Conservation (phyloP, 2,113 vertebrate genomes). For the Ophiodon elongatus region DNA sequence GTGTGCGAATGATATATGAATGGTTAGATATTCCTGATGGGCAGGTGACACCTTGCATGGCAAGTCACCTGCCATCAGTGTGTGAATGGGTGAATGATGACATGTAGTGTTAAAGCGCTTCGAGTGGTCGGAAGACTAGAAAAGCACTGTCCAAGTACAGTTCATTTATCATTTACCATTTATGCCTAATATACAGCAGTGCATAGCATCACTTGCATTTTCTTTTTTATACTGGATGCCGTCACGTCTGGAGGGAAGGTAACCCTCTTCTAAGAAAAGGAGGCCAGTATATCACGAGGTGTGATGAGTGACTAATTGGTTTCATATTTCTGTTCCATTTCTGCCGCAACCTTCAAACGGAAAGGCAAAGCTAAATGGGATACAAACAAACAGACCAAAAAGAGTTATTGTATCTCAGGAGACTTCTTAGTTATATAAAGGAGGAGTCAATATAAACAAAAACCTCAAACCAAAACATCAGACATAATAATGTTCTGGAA, state of each 20-base stretch:
- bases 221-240: slow-evolving; percentile 14
- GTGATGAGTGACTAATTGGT: slow-evolving; percentile 13
- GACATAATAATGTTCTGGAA: slow-evolving; percentile 1
- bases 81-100: too few relatives aligned
- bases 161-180: too few relatives aligned
- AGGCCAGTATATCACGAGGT: slow-evolving; percentile 19
- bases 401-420: background rate
- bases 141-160: too few relatives aligned
- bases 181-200: slow-evolving; percentile 29
- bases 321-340: slow-evolving; percentile 25
- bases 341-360: background rate
- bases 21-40: too few relatives aligned
- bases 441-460: slow-evolving; percentile 19
- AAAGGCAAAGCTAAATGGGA: slow-evolving; percentile 22
- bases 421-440: background rate
- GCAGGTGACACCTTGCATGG: too few relatives aligned
- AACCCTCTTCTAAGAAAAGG: background rate
- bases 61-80: too few relatives aligned
- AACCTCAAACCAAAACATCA: slow-evolving; percentile 19
- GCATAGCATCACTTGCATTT: background rate
- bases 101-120: too few relatives aligned
- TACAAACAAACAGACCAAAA: slow-evolving; percentile 32
- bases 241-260: slow-evolving; percentile 31
- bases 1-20: too few relatives aligned
- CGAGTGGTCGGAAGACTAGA: too few relatives aligned